phyloP scores from a whole-genome alignment of 2,797 vertebrate genomes.

The Rhinichthys osculus region DNA sequence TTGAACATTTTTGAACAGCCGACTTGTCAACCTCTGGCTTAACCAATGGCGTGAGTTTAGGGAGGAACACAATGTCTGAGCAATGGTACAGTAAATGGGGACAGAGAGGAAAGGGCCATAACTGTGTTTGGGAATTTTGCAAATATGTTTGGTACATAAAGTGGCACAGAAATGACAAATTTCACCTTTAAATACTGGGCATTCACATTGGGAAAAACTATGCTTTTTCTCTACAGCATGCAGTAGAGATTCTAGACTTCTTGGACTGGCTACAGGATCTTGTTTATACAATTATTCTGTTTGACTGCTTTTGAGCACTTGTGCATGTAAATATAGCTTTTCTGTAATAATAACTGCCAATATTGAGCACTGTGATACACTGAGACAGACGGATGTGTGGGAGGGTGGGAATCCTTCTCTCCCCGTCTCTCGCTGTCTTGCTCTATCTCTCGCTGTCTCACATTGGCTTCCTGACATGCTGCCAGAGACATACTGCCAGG shows the following conservation, averaged over 20 bases:
- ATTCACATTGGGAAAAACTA: background rate
- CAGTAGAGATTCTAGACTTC: background rate
- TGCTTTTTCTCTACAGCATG: background rate
- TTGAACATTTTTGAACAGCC: background rate
- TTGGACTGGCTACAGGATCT: background rate
- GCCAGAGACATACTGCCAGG: conserved; percentile 53
- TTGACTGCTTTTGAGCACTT: background rate
- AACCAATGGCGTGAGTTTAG: background rate
- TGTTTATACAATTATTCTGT: background rate
- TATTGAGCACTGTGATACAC: background rate
- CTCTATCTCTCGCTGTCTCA: background rate
- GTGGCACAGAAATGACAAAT: background rate
- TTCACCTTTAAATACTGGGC: background rate
- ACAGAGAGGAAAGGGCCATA: background rate
- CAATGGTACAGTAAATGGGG: background rate
- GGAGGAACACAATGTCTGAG: background rate
- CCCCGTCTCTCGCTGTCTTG: background rate
- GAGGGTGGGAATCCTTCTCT: conserved; percentile 12
- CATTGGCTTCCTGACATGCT: conserved; percentile 44
- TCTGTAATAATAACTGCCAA: background rate
- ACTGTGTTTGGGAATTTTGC: background rate
- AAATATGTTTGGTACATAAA: background rate
- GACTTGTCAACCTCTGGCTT: background rate
- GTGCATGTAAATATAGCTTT: background rate
- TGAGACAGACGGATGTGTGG: conserved; percentile 4